phyloP scores from a whole-genome alignment of 2,888 invertebrate species.

The Cryptophagus acutangulus region DNA sequence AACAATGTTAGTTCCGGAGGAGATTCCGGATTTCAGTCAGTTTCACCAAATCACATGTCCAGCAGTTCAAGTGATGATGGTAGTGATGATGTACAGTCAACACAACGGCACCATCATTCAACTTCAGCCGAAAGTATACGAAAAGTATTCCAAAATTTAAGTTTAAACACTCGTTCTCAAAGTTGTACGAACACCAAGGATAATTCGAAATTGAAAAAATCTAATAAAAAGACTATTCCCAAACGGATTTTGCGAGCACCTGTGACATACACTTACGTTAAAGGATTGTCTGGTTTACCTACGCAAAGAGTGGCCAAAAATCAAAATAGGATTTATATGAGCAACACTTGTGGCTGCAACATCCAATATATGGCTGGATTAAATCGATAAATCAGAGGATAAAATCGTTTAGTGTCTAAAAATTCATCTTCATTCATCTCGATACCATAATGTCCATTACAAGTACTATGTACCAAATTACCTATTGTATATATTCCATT shows the following conservation, averaged over 20 bases:
- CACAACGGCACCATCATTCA: conserved; percentile 46
- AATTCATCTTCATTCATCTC: no score
- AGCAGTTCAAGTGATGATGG: conserved; percentile 59
- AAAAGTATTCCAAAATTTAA: conserved; percentile 67
- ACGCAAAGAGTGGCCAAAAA: conserved; percentile 73
- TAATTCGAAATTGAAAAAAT: conserved; percentile 42
- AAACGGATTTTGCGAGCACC: conserved; percentile 74
- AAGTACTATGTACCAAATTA: no score
- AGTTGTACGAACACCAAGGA: conserved; percentile 54
- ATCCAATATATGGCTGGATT: conserved; percentile 41
- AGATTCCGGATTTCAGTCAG: conserved; percentile 40
- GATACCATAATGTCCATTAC: no score
- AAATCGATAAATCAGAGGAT: conserved; percentile 43
- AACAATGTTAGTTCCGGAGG: conserved; percentile 26
- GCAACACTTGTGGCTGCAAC: conserved; percentile 39
- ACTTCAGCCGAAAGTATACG: conserved; percentile 60
- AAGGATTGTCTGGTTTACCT: conserved; percentile 74
- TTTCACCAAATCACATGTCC: conserved; percentile 50
- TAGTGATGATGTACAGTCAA: conserved; percentile 54
- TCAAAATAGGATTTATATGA: conserved; percentile 30
- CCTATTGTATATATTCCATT: no score
- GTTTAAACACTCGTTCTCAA: conserved; percentile 55
- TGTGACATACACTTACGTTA: conserved; percentile 73
- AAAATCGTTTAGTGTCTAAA: no score
- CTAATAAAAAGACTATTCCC: conserved; percentile 54